Base-by-base conservation (phyloP, 2,113 vertebrate genomes). In the Trematomus loennbergii region DNA sequence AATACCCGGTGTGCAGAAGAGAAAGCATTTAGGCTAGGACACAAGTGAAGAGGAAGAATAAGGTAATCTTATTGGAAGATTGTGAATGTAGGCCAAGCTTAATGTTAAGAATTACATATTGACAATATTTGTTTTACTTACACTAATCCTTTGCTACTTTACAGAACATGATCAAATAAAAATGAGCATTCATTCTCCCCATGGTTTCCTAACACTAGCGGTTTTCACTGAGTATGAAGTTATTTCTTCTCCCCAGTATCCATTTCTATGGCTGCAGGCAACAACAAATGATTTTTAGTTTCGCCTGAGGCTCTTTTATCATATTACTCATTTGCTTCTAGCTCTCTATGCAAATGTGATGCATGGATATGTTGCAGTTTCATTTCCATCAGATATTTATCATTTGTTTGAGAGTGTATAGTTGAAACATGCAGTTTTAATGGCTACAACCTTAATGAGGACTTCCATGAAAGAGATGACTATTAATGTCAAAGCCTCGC, bases 341-440 rank as follows among this genome's bases (percentile, higher is more conserved):
- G 80, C 61, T 80, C 73, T 67, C 60, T 82, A 89, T 82, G 84
- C 85, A 89, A 85, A 92, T 86, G 50, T 76, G 22, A 9, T 80
- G 62, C 53, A 72, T 78, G 29, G 78, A 67, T 62, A 53, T 79
- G 69, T 9, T 72, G 54, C 71, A 17, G 71, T 68, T 81, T 87
- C 65, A 88, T 87, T 84, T 70, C 78, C 62, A 52, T 74, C 54
- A 67, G 50, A 29, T 73, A 87, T 86, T 63, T 68, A 18, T 80
- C 83, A 77, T 62, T 78, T 65, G n/a, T 74, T 78, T 84, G 83
- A 87, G 52, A 53, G 71, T 18, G 20, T 59, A 78, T 45, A 2
- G 48, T 45, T 81, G 50, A 81, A 87, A 88, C 62, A 90, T 84
- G 75, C 64, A 49, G 68, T 75, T 93, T 88, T 87, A 88, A 88